phyloP scores from a whole-genome alignment of 2,888 invertebrate genomes.

The Cheilosia soror region DNA sequence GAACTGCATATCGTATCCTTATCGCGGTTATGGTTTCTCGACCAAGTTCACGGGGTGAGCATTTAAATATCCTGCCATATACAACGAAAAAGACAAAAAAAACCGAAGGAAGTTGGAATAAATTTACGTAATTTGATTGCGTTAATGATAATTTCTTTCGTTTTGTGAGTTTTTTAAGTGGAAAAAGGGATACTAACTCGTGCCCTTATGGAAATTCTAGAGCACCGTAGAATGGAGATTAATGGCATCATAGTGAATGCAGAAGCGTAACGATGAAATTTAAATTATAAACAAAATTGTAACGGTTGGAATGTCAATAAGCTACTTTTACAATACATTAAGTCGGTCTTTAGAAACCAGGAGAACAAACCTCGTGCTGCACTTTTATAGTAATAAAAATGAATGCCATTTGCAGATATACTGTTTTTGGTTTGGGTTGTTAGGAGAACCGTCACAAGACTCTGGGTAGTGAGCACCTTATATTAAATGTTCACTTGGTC shows the following conservation, averaged over 20 bases:
- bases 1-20: constrained; percentile 56
- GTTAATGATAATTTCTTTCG: constrained; percentile 60
- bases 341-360: too few species aligned
- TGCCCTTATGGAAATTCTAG: constrained; percentile 68
- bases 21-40: constrained; percentile 72
- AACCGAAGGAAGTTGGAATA: constrained; percentile 66
- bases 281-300: constrained; percentile 45
- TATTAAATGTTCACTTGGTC: too few species aligned
- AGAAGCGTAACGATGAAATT: constrained; percentile 46
- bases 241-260: constrained; percentile 40
- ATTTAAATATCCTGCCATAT: constrained; percentile 20
- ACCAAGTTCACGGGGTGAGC: constrained; percentile 60
- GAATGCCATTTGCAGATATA: too few species aligned
- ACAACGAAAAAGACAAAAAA: constrained; percentile 16
- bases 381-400: too few species aligned
- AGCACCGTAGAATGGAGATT: constrained; percentile 44
- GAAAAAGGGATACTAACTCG: constrained; percentile 64
- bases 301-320: constrained; percentile 58
- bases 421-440: too few species aligned
- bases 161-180: constrained; percentile 39
- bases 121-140: constrained; percentile 73
- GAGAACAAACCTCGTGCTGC: too few species aligned
- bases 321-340: background rate
- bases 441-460: too few species aligned
- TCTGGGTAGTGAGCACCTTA: too few species aligned